Evolutionary conservation across 2,888 invertebrate species (phyloP).

Genomic region (Tetragonisca angustula): DNA sequence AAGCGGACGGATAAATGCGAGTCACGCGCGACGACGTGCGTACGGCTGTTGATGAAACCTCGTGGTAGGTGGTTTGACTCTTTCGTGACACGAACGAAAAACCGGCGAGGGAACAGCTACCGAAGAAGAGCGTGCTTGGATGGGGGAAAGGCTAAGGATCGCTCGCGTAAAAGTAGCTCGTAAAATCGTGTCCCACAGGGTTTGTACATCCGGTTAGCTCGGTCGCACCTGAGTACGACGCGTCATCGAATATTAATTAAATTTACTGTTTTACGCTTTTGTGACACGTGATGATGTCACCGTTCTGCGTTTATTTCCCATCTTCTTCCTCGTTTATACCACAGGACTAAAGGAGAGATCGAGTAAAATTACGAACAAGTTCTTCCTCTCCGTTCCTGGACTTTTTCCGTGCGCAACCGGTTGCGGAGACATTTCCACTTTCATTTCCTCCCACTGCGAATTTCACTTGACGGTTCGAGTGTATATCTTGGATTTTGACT

Average conservation of each 20-base stretch:
- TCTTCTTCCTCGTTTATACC: neutral
- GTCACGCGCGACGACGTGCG: slow-evolving; percentile 82
- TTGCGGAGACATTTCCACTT: neutral
- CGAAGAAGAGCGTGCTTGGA: slow-evolving; percentile 53
- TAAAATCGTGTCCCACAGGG: slow-evolving; percentile 48
- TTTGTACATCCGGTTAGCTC: slow-evolving; percentile 56
- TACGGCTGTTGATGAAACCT: slow-evolving; percentile 78
- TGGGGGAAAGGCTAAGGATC: slow-evolving; percentile 17
- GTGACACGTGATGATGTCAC: neutral
- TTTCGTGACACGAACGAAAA: slow-evolving; percentile 65
- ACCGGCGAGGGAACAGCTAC: slow-evolving; percentile 40
- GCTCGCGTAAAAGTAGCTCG: slow-evolving; percentile 61
- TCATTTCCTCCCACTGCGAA: slow-evolving; percentile 3
- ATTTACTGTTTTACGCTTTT: slow-evolving; percentile 56
- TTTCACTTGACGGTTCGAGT: neutral
- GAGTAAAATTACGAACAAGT: neutral
- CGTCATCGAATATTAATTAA: slow-evolving; percentile 67
- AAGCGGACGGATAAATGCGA: slow-evolving; percentile 79
- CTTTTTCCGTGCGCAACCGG: neutral
- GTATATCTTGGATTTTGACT: neutral
- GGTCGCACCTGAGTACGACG: slow-evolving; percentile 52
- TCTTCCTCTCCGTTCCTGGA: neutral
- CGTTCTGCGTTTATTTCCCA: neutral
- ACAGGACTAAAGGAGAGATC: neutral
- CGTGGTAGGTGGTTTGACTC: slow-evolving; percentile 66